Conservation (phyloP, 2,888 invertebrate genomes). For the Corythucha ciliata region DNA sequence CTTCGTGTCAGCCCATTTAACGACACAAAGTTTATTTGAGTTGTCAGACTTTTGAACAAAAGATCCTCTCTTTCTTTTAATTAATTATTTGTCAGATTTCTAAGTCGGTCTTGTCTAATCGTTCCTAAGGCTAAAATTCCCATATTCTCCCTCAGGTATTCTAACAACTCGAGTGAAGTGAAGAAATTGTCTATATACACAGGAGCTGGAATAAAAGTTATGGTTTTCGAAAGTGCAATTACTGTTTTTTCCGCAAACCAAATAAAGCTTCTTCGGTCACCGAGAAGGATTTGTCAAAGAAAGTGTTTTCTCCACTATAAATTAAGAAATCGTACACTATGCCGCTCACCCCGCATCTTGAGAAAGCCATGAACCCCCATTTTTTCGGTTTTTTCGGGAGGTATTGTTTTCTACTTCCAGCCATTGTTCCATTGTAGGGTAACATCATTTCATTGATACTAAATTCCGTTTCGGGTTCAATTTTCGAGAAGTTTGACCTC, state of each 20-base stretch:
- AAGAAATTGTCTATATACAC: conserved; percentile 35
- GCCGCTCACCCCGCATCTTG: conserved; percentile 38
- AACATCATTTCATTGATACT: conserved; percentile 4
- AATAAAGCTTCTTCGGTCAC: conserved; percentile 29
- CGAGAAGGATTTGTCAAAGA: conserved; percentile 33
- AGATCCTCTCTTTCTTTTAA: conserved; percentile 25
- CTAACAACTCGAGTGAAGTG: conserved; percentile 15
- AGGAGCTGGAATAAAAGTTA: conserved; percentile 22
- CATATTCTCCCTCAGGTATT: conserved; percentile 18
- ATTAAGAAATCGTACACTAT: conserved; percentile 40
- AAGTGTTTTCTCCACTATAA: conserved; percentile 37
- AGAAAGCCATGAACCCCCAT: too few relatives aligned
- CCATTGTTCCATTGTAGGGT: conserved; percentile 5
- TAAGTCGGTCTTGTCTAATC: conserved; percentile 16
- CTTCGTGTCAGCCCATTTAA: conserved; percentile 31
- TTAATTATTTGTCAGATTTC: conserved; percentile 25
- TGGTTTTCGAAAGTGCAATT: conserved; percentile 33
- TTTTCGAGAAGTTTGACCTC: too few relatives aligned
- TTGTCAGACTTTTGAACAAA: conserved; percentile 25
- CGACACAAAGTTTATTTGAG: conserved; percentile 23
- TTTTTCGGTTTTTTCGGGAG: conserved; percentile 39
- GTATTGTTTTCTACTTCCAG: conserved; percentile 35
- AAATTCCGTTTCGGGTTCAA: too few relatives aligned
- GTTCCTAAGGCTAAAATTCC: conserved; percentile 26
- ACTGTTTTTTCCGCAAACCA: conserved; percentile 38